A percentile compares a stretch with the other conserved stretches of the same genome.
phyloP scores from a whole-genome alignment of 2,888 invertebrate genomes.

The Melieria crassipennis region DNA sequence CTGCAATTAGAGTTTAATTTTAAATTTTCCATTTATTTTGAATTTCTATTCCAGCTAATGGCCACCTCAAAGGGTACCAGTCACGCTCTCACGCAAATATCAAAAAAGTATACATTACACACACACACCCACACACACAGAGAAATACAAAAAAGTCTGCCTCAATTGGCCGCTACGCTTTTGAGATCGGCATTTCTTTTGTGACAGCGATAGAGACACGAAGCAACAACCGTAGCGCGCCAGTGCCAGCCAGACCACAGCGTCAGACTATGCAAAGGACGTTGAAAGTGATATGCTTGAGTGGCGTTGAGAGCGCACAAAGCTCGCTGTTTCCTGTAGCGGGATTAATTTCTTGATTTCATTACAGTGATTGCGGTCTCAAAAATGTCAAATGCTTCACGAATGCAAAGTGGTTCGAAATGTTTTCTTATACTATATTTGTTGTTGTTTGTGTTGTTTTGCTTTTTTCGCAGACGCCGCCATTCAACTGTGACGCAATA shows the following conservation, averaged over 20 bases:
- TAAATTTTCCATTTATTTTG: too few species aligned
- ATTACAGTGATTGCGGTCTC: background rate
- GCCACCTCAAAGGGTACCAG: too few species aligned
- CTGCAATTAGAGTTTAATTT: too few species aligned
- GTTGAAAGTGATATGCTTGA: background rate
- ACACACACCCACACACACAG: background rate
- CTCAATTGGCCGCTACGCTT: conserved; percentile 15
- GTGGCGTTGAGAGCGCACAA: too few species aligned
- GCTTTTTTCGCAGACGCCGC: background rate
- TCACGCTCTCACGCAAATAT: background rate
- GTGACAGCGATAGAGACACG: conserved; percentile 7
- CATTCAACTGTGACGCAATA: background rate
- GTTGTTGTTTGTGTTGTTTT: background rate
- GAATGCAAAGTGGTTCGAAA: background rate
- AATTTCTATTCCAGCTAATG: too few species aligned
- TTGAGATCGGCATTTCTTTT: conserved; percentile 9
- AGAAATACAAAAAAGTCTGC: too few species aligned
- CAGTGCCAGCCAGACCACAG: background rate
- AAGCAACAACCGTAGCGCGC: background rate
- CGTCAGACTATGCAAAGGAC: background rate
- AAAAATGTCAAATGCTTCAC: conserved; percentile 3
- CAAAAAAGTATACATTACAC: background rate
- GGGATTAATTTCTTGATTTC: background rate
- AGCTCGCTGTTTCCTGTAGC: background rate
- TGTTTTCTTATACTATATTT: background rate